These are phyloP conservation scores for Leucopsar rothschildi DNA, from an alignment of 2,113 vertebrate genomes.

Conservation along the genomic window DNA sequence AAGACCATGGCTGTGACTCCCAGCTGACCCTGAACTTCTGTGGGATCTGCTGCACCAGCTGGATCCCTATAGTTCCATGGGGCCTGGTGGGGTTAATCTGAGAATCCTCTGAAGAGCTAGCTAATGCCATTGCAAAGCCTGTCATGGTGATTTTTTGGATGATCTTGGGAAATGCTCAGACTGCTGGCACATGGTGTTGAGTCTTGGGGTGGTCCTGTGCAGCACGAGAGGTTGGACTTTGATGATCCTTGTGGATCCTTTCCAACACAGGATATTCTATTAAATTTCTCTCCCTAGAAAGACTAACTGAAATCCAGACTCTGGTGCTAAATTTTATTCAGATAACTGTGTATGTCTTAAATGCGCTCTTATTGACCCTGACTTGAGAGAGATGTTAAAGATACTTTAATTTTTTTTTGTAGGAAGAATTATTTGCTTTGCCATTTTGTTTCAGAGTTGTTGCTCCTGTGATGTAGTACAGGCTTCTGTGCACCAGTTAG, in stretches of 20 bases:
- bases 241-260: not conserved
- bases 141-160: not conserved
- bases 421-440: not conserved
- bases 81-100: not conserved
- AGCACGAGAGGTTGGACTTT: not conserved
- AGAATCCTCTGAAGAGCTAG: not conserved
- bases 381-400: not conserved
- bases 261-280: not conserved
- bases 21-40: not conserved
- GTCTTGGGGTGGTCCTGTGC: not conserved
- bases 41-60: not conserved
- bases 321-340: not conserved
- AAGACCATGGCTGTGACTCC: not conserved
- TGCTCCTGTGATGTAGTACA: not conserved
- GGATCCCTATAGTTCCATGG: not conserved
- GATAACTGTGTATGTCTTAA: not conserved
- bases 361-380: not conserved
- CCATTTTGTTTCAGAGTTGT: not conserved
- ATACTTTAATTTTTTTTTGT: not conserved
- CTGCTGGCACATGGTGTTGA: not conserved
- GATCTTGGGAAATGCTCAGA: not conserved
- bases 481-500: not conserved
- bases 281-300: not conserved
- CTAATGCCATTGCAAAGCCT: not conserved
- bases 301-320: not conserved